Evolutionary conservation across 2,888 invertebrate genomes (phyloP), one percentile per base, ranked within the genome.

Genomic region (Dromius quadrimaculatus): DNA sequence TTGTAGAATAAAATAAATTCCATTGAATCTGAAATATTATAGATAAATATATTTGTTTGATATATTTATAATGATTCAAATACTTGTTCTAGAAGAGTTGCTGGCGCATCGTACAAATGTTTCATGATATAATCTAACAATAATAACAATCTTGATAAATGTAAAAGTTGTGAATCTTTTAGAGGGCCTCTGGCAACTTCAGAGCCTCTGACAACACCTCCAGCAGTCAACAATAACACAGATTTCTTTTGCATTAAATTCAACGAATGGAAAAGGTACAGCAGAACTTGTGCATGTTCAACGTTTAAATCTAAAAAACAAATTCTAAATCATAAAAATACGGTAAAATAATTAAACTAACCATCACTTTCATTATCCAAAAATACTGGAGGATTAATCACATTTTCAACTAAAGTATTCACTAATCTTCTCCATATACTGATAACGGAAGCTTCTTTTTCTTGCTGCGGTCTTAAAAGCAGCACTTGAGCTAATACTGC

Each of bases 161-260:
- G 87, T 79, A 95, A 87, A 36, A 95, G 86, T 81, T 96, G 95
- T 1, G 85, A 85, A 76, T 89, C 89, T 75, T 85, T 85, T 80
- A 89, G 82, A 1, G 85, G 80, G 5, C 83, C 82, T 74, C 88
- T 85, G 1, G 88, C 86, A 2, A 89, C 87, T 79, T 89, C 90
- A 5, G 89, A 88, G 76, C 89, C 90, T 66, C 89, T 84, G 68
- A 90, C 87, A 2, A 90, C 87, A 2, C 89, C 93, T 73, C 92
- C 92, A 1, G 93, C 91, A 28, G 93, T 91, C 76, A 92, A 86
- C 5, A 97, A 86, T 34, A 98, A 85, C 1, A 98, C 93, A 1
- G 94, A 92, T 82, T 98, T 98, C 84, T 97, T 98, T 83, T 97
- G 96, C 94, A 97, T 96, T 72, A 98, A 85, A 77, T 95, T 96